Percentiles rank a stretch among this genome's conserved stretches.
phyloP scores from a whole-genome alignment of 2,113 vertebrate genomes.

The Gadus macrocephalus region DNA sequence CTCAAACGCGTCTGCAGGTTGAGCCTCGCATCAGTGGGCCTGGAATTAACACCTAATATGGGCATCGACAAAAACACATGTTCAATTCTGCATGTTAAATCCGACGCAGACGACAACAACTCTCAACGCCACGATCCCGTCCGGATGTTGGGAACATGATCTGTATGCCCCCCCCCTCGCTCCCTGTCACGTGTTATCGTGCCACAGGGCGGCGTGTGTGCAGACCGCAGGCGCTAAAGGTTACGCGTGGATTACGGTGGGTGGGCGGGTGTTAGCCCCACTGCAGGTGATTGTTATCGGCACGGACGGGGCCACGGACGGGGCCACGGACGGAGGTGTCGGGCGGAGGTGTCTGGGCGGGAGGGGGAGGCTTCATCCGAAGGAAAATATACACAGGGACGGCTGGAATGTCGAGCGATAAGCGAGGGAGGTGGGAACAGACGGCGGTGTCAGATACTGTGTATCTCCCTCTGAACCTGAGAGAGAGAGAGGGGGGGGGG shows the following conservation, averaged over 20 bases:
- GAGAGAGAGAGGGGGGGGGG: too few species aligned
- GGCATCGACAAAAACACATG: too few species aligned
- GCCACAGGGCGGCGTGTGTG: neutral
- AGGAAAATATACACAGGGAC: conserved; percentile 16
- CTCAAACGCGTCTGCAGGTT: too few species aligned
- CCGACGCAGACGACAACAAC: too few species aligned
- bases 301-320: neutral
- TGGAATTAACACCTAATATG: too few species aligned
- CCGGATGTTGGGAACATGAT: neutral
- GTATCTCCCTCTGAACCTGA: conserved; percentile 14
- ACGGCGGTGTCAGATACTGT: conserved; percentile 29
- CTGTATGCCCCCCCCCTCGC: too few species aligned
- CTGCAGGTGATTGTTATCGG: neutral
- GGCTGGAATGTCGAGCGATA: conserved; percentile 35
- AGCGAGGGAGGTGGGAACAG: conserved; percentile 28
- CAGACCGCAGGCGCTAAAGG: neutral
- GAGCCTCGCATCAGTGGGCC: too few species aligned
- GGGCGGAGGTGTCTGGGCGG: neutral
- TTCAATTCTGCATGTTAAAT: too few species aligned
- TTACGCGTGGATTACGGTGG: neutral
- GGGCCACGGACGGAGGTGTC: too few species aligned
- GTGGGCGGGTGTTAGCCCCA: too few species aligned
- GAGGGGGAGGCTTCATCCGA: conserved; percentile 1
- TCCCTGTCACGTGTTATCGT: neutral
- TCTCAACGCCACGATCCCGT: too few species aligned